These are phyloP conservation scores for Paratrypauchen microcephalus DNA, from an alignment of 2,797 vertebrate genomes.

Conservation along the genomic window DNA sequence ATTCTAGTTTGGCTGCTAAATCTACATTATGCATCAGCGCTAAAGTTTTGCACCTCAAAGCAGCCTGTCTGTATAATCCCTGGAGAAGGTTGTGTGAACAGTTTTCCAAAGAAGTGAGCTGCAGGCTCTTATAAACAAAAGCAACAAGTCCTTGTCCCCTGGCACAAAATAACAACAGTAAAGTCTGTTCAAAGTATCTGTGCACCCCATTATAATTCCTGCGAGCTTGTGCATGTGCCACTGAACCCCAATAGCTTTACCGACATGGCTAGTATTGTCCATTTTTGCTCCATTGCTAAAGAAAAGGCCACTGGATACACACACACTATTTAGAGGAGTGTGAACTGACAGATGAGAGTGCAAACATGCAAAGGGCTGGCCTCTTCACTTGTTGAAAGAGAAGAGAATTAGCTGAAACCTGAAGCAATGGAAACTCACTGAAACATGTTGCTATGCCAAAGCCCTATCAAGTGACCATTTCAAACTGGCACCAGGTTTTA, in stretches of 20 bases:
- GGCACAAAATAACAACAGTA: conserved; percentile 40
- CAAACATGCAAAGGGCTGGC: conserved; percentile 53
- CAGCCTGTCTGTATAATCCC: conserved; percentile 30
- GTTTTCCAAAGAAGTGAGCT: conserved; percentile 45
- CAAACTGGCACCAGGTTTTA: conserved; percentile 5
- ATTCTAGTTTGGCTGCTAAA: conserved; percentile 4
- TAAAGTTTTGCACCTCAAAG: conserved; percentile 35
- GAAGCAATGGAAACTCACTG: conserved; percentile 36
- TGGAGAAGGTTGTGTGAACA: conserved; percentile 42
- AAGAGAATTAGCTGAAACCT: conserved; percentile 45
- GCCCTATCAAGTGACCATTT: neutral
- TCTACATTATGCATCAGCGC: conserved; percentile 17
- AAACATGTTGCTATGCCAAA: conserved; percentile 33
- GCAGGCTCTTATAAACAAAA: conserved; percentile 53
- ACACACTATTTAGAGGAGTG: conserved; percentile 57
- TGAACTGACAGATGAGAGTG: conserved; percentile 58
- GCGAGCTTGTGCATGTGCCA: conserved; percentile 27
- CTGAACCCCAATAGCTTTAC: conserved; percentile 16
- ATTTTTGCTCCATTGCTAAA: conserved; percentile 26
- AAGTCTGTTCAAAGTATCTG: conserved; percentile 40
- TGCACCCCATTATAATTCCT: conserved; percentile 38
- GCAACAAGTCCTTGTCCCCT: conserved; percentile 42
- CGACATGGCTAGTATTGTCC: conserved; percentile 15
- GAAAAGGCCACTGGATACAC: conserved; percentile 44
- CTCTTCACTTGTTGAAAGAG: conserved; percentile 36